Conservation (phyloP, 2,113 vertebrate genomes). For the Osmerus eperlanus region DNA sequence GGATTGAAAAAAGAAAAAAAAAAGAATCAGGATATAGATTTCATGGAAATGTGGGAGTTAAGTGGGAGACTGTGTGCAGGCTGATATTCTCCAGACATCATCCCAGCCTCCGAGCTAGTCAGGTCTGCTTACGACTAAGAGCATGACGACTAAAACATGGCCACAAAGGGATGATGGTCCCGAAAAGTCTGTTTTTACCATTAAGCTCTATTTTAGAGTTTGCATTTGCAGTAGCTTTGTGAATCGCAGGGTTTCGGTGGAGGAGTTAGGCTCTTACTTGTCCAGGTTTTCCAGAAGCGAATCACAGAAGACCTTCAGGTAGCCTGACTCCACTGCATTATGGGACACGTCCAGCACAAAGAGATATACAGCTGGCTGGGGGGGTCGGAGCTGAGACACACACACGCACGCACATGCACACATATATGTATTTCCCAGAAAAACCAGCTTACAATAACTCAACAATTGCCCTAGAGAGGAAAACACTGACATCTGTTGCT, state of each 20-base stretch:
- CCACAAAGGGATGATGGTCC: too few relatives aligned
- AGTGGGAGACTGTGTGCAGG: not conserved
- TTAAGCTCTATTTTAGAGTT: too few relatives aligned
- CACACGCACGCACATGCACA: slow-evolving; percentile 24
- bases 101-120: not conserved
- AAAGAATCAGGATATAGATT: too few relatives aligned
- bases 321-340: slow-evolving; percentile 92
- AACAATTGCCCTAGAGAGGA: not conserved
- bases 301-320: slow-evolving; percentile 89
- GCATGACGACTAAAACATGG: too few relatives aligned
- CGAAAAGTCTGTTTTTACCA: too few relatives aligned
- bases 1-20: too few relatives aligned
- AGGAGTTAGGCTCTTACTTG: slow-evolving; percentile 78
- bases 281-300: slow-evolving; percentile 89
- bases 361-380: slow-evolving; percentile 93
- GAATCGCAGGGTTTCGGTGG: too few relatives aligned
- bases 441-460: too few relatives aligned
- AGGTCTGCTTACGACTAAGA: not conserved
- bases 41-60: not conserved
- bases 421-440: too few relatives aligned
- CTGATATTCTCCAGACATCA: not conserved
- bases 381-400: slow-evolving; percentile 84
- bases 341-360: slow-evolving; percentile 97
- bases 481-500: not conserved
- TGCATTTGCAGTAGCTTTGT: too few relatives aligned